These are phyloP conservation scores for Lontra canadensis DNA, from an alignment of 2,113 vertebrate species.

Conservation along the genomic window DNA sequence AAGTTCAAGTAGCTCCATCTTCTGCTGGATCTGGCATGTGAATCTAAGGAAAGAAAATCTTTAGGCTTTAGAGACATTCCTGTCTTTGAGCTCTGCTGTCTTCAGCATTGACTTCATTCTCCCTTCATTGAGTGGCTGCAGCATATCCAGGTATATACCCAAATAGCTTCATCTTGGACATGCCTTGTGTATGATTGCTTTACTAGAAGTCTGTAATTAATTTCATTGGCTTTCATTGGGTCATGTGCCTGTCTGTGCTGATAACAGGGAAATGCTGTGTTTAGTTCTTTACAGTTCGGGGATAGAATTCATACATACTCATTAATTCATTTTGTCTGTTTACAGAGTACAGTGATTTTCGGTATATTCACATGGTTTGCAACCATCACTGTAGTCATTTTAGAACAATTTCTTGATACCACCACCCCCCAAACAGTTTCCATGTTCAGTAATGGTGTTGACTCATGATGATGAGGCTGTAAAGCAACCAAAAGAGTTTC, in stretches of 20 bases:
- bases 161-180: neutral
- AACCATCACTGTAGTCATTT: neutral
- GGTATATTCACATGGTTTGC: neutral
- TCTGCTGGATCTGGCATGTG: neutral
- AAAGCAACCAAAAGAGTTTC: neutral
- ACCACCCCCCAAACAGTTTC: neutral
- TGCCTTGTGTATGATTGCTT: neutral
- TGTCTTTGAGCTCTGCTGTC: neutral
- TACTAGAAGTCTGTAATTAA: neutral
- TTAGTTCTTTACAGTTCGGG: neutral
- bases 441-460: neutral
- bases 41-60: neutral
- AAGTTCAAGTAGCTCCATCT: neutral
- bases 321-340: neutral
- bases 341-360: neutral
- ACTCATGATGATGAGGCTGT: neutral
- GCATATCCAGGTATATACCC: neutral
- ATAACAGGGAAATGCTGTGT: neutral
- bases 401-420: neutral
- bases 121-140: neutral
- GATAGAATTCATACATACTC: neutral
- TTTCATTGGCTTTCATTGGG: neutral
- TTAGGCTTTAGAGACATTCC: neutral
- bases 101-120: neutral
- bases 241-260: neutral